These are phyloP conservation scores for Pelecanus crispus DNA, from an alignment of 2,113 vertebrate genomes.

Conservation along the genomic window DNA sequence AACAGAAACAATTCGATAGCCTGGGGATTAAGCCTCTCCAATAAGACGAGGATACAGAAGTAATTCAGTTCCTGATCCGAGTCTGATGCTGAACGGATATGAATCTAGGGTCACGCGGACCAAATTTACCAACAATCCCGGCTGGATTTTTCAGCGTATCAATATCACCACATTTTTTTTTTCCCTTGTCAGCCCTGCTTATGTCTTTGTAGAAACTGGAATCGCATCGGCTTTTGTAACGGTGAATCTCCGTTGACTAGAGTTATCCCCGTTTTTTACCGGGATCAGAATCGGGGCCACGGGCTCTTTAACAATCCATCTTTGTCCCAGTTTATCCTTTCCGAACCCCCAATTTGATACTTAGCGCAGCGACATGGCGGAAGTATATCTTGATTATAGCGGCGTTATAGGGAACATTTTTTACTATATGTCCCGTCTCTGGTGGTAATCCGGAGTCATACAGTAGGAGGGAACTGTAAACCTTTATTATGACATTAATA, in stretches of 20 bases:
- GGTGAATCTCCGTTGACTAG: background rate
- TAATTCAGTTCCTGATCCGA: conserved; percentile 44
- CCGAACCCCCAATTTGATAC: background rate
- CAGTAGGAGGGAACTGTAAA: background rate
- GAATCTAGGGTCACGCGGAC: background rate
- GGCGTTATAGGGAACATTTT: background rate
- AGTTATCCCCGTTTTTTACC: background rate
- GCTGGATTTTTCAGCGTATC: background rate
- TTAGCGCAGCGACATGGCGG: background rate
- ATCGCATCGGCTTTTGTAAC: background rate
- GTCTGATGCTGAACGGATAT: background rate
- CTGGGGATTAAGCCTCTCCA: conserved; percentile 59
- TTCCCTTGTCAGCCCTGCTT: background rate
- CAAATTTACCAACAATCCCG: background rate
- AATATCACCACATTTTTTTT: background rate
- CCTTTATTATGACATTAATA: conserved; percentile 5
- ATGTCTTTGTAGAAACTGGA: background rate
- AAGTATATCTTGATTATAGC: background rate
- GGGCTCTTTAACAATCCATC: background rate
- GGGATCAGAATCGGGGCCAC: background rate
- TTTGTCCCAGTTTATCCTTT: background rate
- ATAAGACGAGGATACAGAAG: conserved; percentile 36
- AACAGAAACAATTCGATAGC: conserved; percentile 67
- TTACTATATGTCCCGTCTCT: background rate
- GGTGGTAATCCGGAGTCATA: background rate